A percentile compares a stretch with the other conserved stretches of the same genome.
Evolutionary conservation across 2,113 vertebrate genomes (phyloP).

Genomic region (Anoplopoma fimbria): DNA sequence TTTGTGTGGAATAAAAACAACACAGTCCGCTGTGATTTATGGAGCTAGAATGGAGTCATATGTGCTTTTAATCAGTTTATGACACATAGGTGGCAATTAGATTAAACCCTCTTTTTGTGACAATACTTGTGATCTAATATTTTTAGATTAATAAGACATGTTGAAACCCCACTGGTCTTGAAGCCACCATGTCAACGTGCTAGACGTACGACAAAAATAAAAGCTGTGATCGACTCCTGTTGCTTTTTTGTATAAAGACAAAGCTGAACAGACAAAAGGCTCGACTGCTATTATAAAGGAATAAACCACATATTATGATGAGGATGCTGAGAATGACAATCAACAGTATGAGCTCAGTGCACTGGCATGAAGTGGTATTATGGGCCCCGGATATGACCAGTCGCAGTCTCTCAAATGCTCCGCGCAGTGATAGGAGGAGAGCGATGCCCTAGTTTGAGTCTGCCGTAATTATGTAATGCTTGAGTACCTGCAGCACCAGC

Average conservation of each 20-base stretch:
- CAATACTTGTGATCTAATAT: neutral
- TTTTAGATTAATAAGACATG: constrained; percentile 7
- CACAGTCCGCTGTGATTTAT: constrained; percentile 10
- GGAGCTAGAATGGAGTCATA: neutral
- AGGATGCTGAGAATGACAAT: constrained; percentile 36
- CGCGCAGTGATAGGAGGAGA: constrained; percentile 65
- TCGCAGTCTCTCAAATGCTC: constrained; percentile 53
- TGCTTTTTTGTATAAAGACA: constrained; percentile 32
- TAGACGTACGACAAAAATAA: neutral
- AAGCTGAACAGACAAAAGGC: constrained; percentile 18
- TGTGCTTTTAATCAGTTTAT: neutral
- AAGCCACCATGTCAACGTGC: neutral
- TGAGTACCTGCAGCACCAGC: constrained; percentile 77
- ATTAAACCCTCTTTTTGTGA: neutral
- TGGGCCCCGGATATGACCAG: constrained; percentile 58
- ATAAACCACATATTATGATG: constrained; percentile 12
- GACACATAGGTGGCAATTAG: neutral
- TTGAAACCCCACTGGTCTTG: neutral
- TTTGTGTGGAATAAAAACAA: neutral
- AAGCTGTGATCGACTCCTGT: constrained; percentile 8
- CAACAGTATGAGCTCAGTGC: constrained; percentile 14
- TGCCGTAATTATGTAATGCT: constrained; percentile 77
- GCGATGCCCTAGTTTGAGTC: constrained; percentile 74
- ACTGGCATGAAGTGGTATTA: constrained; percentile 51
- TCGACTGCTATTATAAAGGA: constrained; percentile 15